Evolutionary conservation across 2,888 invertebrate species (phyloP), one percentile per base, ranked within the genome.

Genomic region (Willowsia nigromaculata): DNA sequence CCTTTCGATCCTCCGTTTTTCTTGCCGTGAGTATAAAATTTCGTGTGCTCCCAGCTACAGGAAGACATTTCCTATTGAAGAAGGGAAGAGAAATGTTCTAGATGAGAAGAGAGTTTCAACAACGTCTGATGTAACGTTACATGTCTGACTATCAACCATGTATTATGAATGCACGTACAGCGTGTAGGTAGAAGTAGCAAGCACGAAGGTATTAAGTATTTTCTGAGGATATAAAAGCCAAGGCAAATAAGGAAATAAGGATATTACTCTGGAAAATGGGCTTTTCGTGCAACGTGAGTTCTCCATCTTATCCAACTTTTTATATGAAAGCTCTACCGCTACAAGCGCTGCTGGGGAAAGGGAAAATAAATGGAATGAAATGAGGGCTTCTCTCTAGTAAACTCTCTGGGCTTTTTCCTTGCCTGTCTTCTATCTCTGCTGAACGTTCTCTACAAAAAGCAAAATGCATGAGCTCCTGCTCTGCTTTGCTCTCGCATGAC

Each of bases 181-280:
- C 27, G 6, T 6, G 2, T 30, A 9, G 9, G 11, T 30, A n/a
- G n/a, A n/a, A n/a, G n/a, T n/a, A n/a, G n/a, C n/a, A n/a, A n/a
- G n/a, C n/a, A n/a, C n/a, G n/a, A n/a, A n/a, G n/a, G n/a, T n/a
- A n/a, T n/a, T n/a, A n/a, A n/a, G n/a, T 59, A 6, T 62, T 62
- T 30, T 15, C 15, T 1, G 56, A 25, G 11, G 27, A 15, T 25
- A 62, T 62, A 30, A 65, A 59, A 40, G 62, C 59, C 71, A 83
- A 83, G 82, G 74, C 74, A 59, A 88, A 83, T 82, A 88, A 83
- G 88, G 82, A 74, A 74, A 87, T 81, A 71, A 40, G 87, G 88
- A 84, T 88, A 76, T 82, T 83, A 37, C 33, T 59, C 53, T 68
- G 40, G 82, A 59, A 83, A 76, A 82, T 50, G 80, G 50, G 33